These are phyloP conservation scores for Bolborhynchus lineola DNA, from an alignment of 2,113 vertebrate species.

Conservation along the genomic window DNA sequence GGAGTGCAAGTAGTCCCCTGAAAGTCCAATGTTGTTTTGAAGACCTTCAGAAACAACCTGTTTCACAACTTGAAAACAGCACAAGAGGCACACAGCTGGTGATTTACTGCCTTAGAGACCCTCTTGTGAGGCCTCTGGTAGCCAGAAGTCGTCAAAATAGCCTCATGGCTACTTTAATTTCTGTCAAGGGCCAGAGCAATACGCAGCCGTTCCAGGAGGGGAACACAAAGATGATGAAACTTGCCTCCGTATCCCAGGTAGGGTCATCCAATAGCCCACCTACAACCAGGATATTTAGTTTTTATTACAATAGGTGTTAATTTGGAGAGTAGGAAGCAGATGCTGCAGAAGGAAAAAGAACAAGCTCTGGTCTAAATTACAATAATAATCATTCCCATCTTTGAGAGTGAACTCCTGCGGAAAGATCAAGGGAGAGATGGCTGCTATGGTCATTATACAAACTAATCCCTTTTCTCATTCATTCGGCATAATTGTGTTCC, in stretches of 20 bases:
- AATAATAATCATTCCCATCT: not conserved
- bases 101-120: not conserved
- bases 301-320: not conserved
- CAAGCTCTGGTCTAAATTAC: not conserved
- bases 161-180: not conserved
- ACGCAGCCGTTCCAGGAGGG: not conserved
- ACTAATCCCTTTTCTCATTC: constrained; percentile 24
- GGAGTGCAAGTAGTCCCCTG: fast-evolving
- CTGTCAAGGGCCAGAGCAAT: not conserved
- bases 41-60: not conserved
- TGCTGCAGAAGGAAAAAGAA: not conserved
- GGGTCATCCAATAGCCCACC: not conserved
- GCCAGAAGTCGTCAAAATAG: not conserved
- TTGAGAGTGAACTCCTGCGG: not conserved
- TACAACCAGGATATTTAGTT: not conserved
- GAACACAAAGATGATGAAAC: not conserved
- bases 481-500: constrained; percentile 8
- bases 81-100: not conserved
- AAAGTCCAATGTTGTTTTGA: not conserved
- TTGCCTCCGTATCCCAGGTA: not conserved
- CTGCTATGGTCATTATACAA: constrained; percentile 9
- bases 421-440: constrained; percentile 40
- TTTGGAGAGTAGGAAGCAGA: not conserved
- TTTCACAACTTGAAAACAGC: not conserved
- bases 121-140: not conserved